These are phyloP conservation scores for Euphonia xanthogaster DNA, from an alignment of 2,797 vertebrate species.

Conservation along the genomic window DNA sequence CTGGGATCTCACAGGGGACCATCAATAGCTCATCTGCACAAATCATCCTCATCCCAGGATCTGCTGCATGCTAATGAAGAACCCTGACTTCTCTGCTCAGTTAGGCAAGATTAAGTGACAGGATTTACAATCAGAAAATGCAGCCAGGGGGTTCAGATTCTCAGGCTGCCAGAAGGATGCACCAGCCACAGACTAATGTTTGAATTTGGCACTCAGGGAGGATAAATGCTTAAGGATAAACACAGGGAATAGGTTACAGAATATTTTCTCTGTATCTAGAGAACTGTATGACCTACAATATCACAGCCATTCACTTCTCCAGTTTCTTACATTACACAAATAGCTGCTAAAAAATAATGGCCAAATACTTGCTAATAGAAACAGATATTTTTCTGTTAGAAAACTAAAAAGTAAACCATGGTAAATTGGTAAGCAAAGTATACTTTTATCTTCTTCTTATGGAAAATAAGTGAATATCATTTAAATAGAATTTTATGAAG, in stretches of 20 bases:
- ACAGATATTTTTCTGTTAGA: not conserved
- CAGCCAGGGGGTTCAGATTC: not conserved
- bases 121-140: not conserved
- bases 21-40: constrained; percentile 6
- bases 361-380: not conserved
- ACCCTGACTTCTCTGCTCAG: not conserved
- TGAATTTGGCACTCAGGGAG: not conserved
- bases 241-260: not conserved
- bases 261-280: not conserved
- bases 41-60: not conserved
- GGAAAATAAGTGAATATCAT: not conserved
- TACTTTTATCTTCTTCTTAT: not conserved
- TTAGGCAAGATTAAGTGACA: not conserved
- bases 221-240: not conserved
- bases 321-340: not conserved
- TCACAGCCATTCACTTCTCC: not conserved
- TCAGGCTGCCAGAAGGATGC: not conserved
- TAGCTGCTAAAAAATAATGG: not conserved
- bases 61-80: not conserved
- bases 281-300: not conserved
- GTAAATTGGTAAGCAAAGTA: not conserved
- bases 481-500: not conserved
- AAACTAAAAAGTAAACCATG: not conserved
- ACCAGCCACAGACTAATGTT: not conserved
- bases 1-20: constrained; percentile 16